phyloP scores from a whole-genome alignment of 2,888 invertebrate genomes.

The Heliconius erato region DNA sequence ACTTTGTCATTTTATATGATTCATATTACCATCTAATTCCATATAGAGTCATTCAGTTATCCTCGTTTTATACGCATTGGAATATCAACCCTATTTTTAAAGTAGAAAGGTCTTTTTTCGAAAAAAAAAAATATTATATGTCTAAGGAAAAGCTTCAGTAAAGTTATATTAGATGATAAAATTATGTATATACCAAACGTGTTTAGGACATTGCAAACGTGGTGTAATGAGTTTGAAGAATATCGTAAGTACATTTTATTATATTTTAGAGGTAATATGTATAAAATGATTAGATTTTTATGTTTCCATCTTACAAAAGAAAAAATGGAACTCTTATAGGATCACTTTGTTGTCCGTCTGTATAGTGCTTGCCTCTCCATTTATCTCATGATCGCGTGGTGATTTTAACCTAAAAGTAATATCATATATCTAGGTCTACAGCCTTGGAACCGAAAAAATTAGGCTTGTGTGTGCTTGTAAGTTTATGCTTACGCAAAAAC shows the following conservation, averaged over 20 bases:
- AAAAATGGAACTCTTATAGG: too few species aligned
- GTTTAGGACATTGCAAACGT: background rate
- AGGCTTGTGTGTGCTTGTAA: too few species aligned
- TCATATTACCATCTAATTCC: background rate
- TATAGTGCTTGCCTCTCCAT: too few species aligned
- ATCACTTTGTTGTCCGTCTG: too few species aligned
- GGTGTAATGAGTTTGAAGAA: background rate
- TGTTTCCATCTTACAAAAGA: too few species aligned
- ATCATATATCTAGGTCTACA: too few species aligned
- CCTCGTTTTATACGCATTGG: slow-evolving; percentile 5
- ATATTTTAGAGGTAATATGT: background rate
- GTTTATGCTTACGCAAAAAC: too few species aligned
- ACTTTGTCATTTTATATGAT: background rate
- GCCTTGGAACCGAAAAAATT: too few species aligned
- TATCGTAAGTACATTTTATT: background rate
- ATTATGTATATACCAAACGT: background rate
- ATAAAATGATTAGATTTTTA: background rate
- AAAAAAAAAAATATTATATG: background rate
- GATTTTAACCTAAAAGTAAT: too few species aligned
- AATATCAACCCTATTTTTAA: background rate
- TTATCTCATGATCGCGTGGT: too few species aligned
- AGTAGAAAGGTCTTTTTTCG: background rate
- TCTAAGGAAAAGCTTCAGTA: slow-evolving; percentile 5
- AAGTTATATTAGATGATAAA: background rate
- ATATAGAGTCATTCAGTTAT: background rate